Percentiles rank a stretch among this genome's conserved stretches.
These are phyloP conservation scores for Procapra przewalskii DNA, from an alignment of 2,113 vertebrate genomes.

Conservation along the genomic window DNA sequence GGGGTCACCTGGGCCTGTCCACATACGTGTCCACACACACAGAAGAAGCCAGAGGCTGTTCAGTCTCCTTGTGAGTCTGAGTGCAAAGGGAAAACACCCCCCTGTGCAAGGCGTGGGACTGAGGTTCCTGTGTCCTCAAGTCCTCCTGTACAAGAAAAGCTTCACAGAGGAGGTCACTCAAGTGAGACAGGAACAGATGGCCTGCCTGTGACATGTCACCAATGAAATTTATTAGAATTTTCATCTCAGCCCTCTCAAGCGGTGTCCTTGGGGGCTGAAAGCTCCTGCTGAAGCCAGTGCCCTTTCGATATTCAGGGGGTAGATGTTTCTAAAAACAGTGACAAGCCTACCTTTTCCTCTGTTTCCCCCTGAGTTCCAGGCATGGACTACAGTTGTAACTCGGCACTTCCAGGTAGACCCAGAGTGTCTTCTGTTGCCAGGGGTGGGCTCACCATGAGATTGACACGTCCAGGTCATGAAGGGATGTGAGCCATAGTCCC, in stretches of 20 bases:
- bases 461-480: background rate
- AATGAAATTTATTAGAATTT: background rate
- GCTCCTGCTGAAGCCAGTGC: background rate
- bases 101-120: background rate
- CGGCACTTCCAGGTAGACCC: slow-evolving; percentile 1
- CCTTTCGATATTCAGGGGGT: background rate
- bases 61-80: background rate
- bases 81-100: background rate
- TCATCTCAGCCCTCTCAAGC: background rate
- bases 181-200: background rate
- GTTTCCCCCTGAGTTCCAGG: slow-evolving; percentile 6
- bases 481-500: background rate
- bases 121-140: background rate
- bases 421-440: background rate
- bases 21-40: background rate
- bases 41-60: background rate
- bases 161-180: background rate
- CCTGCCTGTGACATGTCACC: background rate
- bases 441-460: background rate
- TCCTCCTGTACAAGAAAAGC: background rate
- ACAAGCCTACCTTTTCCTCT: background rate
- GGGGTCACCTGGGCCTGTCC: background rate
- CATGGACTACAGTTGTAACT: background rate
- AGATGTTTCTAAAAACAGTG: background rate
- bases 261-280: background rate